These are phyloP conservation scores for Cotesia congregata DNA, from an alignment of 2,888 invertebrate genomes.

Conservation along the genomic window DNA sequence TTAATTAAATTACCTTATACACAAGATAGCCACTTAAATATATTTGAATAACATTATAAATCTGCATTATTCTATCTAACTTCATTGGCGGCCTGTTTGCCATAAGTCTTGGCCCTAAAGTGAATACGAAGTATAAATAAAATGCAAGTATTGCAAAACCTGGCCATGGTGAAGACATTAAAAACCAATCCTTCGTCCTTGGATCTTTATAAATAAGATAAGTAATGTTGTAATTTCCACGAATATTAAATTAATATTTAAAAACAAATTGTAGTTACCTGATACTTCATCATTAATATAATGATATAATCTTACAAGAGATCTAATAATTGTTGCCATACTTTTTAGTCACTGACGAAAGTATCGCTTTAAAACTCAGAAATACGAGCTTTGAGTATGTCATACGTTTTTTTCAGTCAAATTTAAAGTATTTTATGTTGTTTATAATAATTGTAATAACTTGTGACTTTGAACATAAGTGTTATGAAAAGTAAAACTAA, in stretches of 20 bases:
- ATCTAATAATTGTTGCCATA: conserved; percentile 60
- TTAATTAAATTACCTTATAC: conserved; percentile 70
- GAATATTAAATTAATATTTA: neutral
- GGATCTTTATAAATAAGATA: conserved; percentile 71
- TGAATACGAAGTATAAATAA: conserved; percentile 80
- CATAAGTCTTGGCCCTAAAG: conserved; percentile 83
- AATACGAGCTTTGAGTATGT: conserved; percentile 5
- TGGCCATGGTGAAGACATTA: conserved; percentile 79
- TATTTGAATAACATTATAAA: conserved; percentile 81
- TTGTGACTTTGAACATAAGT: neutral
- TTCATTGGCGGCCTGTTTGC: conserved; percentile 76
- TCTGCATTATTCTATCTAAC: conserved; percentile 76
- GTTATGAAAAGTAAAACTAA: neutral
- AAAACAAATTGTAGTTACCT: conserved; percentile 53
- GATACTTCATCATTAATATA: conserved; percentile 61
- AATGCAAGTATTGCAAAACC: conserved; percentile 72
- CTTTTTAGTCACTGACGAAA: conserved; percentile 34
- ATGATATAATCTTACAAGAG: conserved; percentile 53
- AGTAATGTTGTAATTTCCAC: neutral
- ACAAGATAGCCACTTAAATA: conserved; percentile 73
- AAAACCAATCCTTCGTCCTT: conserved; percentile 77
- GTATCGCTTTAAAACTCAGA: conserved; percentile 15
- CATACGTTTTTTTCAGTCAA: neutral
- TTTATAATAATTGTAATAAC: neutral
- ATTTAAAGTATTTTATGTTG: neutral